These are phyloP conservation scores for Paragorgia papillata DNA, from an alignment of 92 coral and sea anemone genomes.

Conservation along the genomic window DNA sequence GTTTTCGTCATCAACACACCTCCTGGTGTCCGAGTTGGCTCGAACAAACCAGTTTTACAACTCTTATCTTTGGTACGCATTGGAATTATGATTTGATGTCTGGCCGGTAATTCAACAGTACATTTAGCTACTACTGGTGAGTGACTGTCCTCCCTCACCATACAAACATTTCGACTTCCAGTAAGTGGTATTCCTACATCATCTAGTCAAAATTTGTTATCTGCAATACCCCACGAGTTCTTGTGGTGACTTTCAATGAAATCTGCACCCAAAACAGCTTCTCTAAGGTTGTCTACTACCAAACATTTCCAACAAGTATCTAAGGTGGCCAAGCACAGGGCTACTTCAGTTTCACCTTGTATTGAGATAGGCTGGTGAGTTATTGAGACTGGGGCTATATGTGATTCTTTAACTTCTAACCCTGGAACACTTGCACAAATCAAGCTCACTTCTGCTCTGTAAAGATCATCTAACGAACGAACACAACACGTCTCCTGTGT, in stretches of 20 bases:
- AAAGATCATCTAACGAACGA: too few species aligned
- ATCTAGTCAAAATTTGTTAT: slow-evolving; percentile 51
- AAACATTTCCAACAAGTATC: slow-evolving; percentile 49
- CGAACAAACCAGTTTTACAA: slow-evolving; percentile 48
- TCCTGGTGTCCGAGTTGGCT: slow-evolving; percentile 54
- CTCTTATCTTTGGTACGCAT: slow-evolving; percentile 53
- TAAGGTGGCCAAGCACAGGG: slow-evolving; percentile 32
- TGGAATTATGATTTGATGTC: slow-evolving; percentile 59
- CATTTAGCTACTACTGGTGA: slow-evolving; percentile 56
- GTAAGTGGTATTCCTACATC: slow-evolving; percentile 43
- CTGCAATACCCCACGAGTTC: slow-evolving; percentile 48
- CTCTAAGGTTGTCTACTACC: too few species aligned
- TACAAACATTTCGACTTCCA: slow-evolving; percentile 38
- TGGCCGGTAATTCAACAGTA: slow-evolving; percentile 54
- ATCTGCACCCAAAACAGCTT: too few species aligned
- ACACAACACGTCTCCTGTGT: too few species aligned
- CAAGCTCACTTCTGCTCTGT: slow-evolving; percentile 59
- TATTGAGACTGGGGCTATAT: slow-evolving; percentile 45
- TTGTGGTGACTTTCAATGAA: slow-evolving; percentile 58
- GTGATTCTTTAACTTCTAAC: slow-evolving; percentile 32
- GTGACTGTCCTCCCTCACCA: slow-evolving; percentile 36
- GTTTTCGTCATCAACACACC: slow-evolving; percentile 55
- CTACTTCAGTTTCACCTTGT: slow-evolving; percentile 54
- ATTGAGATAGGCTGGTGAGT: slow-evolving; percentile 52
- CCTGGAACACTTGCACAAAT: slow-evolving; percentile 49